Conservation (phyloP, 2,888 invertebrate genomes). For the Apamea anceps region DNA sequence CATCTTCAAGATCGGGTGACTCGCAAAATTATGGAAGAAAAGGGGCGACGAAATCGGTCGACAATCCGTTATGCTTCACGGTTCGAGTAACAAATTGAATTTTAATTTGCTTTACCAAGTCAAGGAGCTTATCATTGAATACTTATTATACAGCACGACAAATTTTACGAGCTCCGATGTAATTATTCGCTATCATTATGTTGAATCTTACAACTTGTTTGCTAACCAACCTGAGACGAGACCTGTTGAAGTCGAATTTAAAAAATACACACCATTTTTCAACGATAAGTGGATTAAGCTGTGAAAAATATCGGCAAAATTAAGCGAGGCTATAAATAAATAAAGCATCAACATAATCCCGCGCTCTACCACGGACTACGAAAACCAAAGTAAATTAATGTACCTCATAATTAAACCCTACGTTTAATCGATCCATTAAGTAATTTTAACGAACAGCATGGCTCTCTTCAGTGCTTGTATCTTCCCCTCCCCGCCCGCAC, state of each 20-base stretch:
- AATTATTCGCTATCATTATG: slow-evolving; percentile 77
- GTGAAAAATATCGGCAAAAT: slow-evolving; percentile 62
- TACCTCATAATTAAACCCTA: slow-evolving; percentile 81
- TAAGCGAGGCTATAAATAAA: slow-evolving; percentile 66
- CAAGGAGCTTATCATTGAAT: slow-evolving; percentile 88
- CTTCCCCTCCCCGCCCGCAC: slow-evolving; percentile 73
- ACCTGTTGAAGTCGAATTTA: slow-evolving; percentile 66
- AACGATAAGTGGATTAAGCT: slow-evolving; percentile 63
- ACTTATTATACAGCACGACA: slow-evolving; percentile 84
- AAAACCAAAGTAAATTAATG: slow-evolving; percentile 75
- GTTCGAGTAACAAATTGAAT: slow-evolving; percentile 88
- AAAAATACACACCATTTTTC: slow-evolving; percentile 53
- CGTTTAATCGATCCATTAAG: slow-evolving; percentile 87
- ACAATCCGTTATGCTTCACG: slow-evolving; percentile 88
- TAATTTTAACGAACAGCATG: slow-evolving; percentile 86
- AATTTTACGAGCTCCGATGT: slow-evolving; percentile 80
- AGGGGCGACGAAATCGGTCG: slow-evolving; percentile 86
- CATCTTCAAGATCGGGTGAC: slow-evolving; percentile 79
- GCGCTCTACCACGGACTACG: slow-evolving; percentile 58
- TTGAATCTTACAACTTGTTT: slow-evolving; percentile 69
- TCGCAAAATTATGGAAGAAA: slow-evolving; percentile 86
- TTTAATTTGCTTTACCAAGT: slow-evolving; percentile 88
- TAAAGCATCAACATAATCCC: slow-evolving; percentile 66
- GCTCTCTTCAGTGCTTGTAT: slow-evolving; percentile 82
- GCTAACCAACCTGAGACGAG: slow-evolving; percentile 60